phyloP scores from a whole-genome alignment of 2,888 invertebrate genomes.

The Plagodis pulveraria region DNA sequence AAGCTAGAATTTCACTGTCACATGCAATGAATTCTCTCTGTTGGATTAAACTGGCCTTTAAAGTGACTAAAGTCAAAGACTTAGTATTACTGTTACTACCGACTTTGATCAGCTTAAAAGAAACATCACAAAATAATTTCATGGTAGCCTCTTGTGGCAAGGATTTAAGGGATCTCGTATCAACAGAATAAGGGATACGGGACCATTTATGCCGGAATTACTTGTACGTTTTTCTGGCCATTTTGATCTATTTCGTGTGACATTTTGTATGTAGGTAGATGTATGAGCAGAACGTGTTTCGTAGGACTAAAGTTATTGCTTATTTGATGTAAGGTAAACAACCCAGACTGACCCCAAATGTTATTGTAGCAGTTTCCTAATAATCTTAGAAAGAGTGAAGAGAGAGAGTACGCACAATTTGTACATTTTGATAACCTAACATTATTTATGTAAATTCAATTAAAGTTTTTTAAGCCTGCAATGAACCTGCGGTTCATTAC shows the following conservation, averaged over 20 bases:
- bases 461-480: too few species aligned
- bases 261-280: constrained; percentile 14
- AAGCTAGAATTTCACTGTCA: constrained; percentile 16
- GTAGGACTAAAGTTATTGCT: background rate
- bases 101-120: too few species aligned
- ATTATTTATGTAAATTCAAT: too few species aligned
- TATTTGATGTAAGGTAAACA: background rate
- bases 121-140: background rate
- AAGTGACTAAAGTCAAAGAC: constrained; percentile 4
- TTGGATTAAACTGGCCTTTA: constrained; percentile 6
- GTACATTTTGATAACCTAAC: too few species aligned
- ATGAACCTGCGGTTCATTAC: too few species aligned
- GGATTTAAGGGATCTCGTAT: constrained; percentile 66
- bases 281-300: constrained; percentile 11
- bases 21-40: constrained; percentile 20
- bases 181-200: constrained; percentile 58
- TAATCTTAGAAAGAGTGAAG: too few species aligned
- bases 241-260: constrained; percentile 52
- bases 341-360: background rate
- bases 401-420: too few species aligned
- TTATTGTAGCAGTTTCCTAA: background rate
- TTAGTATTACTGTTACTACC: too few species aligned
- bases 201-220: constrained; percentile 59
- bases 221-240: constrained; percentile 55
- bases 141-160: constrained; percentile 46